These are phyloP conservation scores for Prosapia bicincta DNA, from an alignment of 2,888 invertebrate genomes.

Conservation along the genomic window DNA sequence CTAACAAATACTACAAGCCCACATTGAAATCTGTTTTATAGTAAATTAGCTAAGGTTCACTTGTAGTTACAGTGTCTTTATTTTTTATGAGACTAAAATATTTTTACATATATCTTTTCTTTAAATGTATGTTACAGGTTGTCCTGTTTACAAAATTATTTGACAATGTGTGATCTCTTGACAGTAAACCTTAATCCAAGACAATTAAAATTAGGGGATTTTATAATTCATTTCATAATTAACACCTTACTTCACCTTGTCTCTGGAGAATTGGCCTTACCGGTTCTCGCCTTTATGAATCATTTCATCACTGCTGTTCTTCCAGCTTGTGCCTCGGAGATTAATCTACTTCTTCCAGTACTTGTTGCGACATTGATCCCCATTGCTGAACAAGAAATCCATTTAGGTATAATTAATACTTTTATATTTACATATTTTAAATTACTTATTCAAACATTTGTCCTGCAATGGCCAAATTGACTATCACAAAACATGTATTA, in stretches of 20 bases:
- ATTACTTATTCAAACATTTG: too few species aligned
- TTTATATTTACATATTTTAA: too few species aligned
- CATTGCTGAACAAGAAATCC: neutral
- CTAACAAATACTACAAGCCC: too few species aligned
- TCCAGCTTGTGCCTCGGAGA: neutral
- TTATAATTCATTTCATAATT: neutral
- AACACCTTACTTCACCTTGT: slow-evolving; percentile 9
- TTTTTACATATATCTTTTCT: too few species aligned
- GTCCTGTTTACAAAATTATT: neutral
- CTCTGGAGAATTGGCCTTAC: neutral
- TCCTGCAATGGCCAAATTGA: too few species aligned
- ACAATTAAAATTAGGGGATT: neutral
- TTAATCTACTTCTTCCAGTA: slow-evolving; percentile 9
- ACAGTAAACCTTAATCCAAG: neutral
- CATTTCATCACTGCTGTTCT: slow-evolving; percentile 1
- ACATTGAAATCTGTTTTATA: too few species aligned
- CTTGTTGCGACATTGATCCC: slow-evolving; percentile 11
- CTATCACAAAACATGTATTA: too few species aligned
- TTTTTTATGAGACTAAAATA: too few species aligned
- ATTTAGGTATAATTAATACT: neutral
- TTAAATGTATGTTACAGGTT: slow-evolving; percentile 7
- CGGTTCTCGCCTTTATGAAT: slow-evolving; percentile 7
- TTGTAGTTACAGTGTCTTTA: too few species aligned
- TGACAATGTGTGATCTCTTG: neutral
- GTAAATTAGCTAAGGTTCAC: too few species aligned